Percentiles rank a stretch among this genome's conserved stretches.
Conservation (phyloP, 1,140 invertebrate genomes). For the Calliopsis andreniformis region DNA sequence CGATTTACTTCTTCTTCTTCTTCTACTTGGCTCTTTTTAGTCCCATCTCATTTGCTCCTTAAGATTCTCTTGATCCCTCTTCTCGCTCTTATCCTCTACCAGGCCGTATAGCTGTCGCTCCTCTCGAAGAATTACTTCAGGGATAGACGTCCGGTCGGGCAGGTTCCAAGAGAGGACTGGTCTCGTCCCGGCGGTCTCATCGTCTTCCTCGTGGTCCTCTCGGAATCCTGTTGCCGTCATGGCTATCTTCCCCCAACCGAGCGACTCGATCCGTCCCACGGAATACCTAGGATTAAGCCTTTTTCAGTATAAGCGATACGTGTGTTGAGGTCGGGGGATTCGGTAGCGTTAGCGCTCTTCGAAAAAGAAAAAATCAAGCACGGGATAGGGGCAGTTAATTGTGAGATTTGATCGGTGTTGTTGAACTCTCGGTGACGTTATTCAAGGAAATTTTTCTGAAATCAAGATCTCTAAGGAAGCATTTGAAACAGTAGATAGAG, state of each 20-base stretch:
- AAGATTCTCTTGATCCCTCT: conserved; percentile 16
- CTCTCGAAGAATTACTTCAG: conserved; percentile 68
- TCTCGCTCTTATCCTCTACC: conserved; percentile 21
- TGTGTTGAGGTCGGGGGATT: conserved; percentile 28
- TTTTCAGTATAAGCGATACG: conserved; percentile 60
- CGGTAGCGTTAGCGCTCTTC: conserved; percentile 30
- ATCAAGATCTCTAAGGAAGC: no score
- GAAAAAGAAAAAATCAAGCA: conserved; percentile 22
- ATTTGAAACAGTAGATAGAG: no score
- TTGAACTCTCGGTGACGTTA: neutral
- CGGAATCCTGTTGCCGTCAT: conserved; percentile 70
- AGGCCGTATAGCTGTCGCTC: conserved; percentile 47
- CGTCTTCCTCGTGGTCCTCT: conserved; percentile 56
- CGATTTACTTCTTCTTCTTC: neutral
- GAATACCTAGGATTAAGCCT: conserved; percentile 63
- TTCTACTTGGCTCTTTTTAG: neutral
- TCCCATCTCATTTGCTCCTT: neutral
- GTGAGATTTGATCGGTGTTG: neutral
- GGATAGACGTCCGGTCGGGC: conserved; percentile 72
- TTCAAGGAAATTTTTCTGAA: no score
- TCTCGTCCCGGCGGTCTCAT: conserved; percentile 45
- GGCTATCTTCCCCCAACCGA: conserved; percentile 52
- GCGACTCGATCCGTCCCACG: conserved; percentile 43
- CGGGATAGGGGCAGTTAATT: neutral
- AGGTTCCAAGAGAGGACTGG: conserved; percentile 66